Evolutionary conservation across 2,888 invertebrate genomes (phyloP), one percentile per base, ranked within the genome.

Genomic region (Ormyrus labotus): DNA sequence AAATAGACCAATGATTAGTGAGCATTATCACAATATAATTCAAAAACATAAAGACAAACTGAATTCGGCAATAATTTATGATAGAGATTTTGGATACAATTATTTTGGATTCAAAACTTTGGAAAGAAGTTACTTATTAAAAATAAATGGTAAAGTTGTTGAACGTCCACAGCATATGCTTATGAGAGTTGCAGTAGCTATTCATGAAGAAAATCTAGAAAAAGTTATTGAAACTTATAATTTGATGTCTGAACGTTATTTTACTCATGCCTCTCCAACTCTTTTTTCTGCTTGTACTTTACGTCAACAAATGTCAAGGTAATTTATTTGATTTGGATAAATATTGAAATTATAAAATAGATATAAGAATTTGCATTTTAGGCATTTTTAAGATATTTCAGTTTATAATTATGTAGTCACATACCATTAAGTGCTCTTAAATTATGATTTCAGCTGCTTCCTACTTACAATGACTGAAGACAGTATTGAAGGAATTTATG

Each of bases 21-120:
- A 97, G 63, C 93, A 93, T 83, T 95, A 96, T 87, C 94, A 96
- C 87, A 93, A 95, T 53, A 94, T 98, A 68, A 94, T 99, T 10
- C 94, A 95, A 92, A 93, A 95, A 80, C 94, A 99, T 91, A 95
- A 97, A n/a, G 97, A 97, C 87, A 93, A 94, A 82, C 92, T 99
- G 70, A 98, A 99, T 91, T 98, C 98, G 0, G 96, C 98, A 34
- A 98, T 99, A 85, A 97, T 99, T 60, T 98, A 99, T 91, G 98
- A 99, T 89, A 94, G 99, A 85, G 99, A 99, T 91, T 99, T 97
- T 91, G 95, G 94, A 81, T 99, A 99, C 91, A 98, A 98, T 89
- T 99, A 98, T 90, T 99, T 99, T 93, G 99, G 99, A n/a, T 99
- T 99, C 89, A 99, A 99, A 93, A 99, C 99, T 0, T 92, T 99